A percentile compares a stretch with the other conserved stretches of the same genome.
Evolutionary conservation across 2,797 vertebrate genomes (phyloP).

Genomic region (Acropternis orthonyx): DNA sequence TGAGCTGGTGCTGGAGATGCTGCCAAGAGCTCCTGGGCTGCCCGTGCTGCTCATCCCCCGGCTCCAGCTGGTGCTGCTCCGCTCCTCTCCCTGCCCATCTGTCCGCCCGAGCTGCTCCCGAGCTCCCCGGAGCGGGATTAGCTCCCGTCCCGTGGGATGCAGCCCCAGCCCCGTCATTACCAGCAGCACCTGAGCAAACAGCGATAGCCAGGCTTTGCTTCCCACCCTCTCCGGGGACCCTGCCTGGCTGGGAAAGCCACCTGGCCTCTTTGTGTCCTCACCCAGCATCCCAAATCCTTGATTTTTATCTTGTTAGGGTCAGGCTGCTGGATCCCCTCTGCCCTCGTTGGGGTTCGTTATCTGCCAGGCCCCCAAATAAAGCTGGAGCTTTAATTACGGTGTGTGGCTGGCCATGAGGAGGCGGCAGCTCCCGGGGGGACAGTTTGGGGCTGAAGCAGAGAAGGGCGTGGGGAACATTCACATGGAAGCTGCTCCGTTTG

Average conservation of each 20-base stretch:
- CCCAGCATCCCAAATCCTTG: not conserved
- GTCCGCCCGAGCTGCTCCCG: not conserved
- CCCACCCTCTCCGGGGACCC: not conserved
- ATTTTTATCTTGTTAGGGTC: rapidly evolving
- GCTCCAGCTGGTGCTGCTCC: slow-evolving; percentile 23
- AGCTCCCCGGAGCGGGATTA: not conserved
- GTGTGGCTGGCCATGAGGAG: rapidly evolving
- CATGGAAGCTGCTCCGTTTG: not conserved
- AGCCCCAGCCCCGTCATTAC: not conserved
- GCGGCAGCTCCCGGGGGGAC: rapidly evolving
- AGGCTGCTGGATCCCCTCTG: not conserved
- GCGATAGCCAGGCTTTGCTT: not conserved
- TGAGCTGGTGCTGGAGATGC: not conserved
- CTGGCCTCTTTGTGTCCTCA: not conserved
- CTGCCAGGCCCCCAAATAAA: too few species aligned
- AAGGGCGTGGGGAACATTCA: not conserved
- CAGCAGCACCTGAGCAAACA: not conserved
- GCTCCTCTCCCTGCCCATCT: slow-evolving; percentile 21
- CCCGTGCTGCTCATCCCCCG: not conserved
- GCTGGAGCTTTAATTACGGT: rapidly evolving
- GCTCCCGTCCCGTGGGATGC: not conserved
- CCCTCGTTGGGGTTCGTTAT: not conserved
- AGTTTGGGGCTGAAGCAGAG: not conserved
- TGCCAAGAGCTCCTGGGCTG: slow-evolving; percentile 3
- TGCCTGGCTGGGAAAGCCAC: not conserved